Base-by-base conservation (phyloP, 2,797 vertebrate species). In the Hydrolagus colliei region DNA sequence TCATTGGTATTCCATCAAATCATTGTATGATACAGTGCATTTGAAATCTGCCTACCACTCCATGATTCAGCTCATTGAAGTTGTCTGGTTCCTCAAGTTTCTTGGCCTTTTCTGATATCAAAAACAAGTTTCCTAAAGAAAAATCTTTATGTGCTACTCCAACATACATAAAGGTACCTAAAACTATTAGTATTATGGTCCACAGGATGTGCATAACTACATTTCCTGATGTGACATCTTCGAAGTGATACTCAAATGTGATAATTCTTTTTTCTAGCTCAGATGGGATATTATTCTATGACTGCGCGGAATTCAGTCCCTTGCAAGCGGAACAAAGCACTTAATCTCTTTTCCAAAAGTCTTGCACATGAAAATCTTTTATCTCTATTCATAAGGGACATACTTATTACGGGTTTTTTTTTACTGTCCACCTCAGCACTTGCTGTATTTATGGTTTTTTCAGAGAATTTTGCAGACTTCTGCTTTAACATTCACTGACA, bases 401-500 rank as follows among this genome's bases (percentile, higher is more conserved):
- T 67, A 35, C 27, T 32, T 35, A 80, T 67, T 67, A 68, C 68
- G 79, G 79, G 68, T 82, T 67, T 71, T 41, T 68, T 52, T 52
- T 52, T 52, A 52, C 41, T 52, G 41, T 52, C 41, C 41, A 52
- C 41, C 41, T 52, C 41, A 52, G 41, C 41, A 41, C 32, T 84
- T 67, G 20, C 79, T 84, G 16, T 71, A 84, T 68, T 84, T 84
- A 84, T 71, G 32, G 71, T 84, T 27, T 84, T 84, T 84, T 84
- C 79, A 71, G 65, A 71, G 79, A 71, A 84, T 11, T 61, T 20
- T 77, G 52, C 75, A 77, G 52, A 61, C 18, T 84, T 68, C 32
- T 84, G 79, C 79, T 52, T 84, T 67, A 84, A 84, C 65, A 67
- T 71, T 84, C 65, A 9, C 79, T 84, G 79, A 84, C 65, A 84